Evolutionary conservation across 2,113 vertebrate species (phyloP).

Genomic region (Passer montanus): DNA sequence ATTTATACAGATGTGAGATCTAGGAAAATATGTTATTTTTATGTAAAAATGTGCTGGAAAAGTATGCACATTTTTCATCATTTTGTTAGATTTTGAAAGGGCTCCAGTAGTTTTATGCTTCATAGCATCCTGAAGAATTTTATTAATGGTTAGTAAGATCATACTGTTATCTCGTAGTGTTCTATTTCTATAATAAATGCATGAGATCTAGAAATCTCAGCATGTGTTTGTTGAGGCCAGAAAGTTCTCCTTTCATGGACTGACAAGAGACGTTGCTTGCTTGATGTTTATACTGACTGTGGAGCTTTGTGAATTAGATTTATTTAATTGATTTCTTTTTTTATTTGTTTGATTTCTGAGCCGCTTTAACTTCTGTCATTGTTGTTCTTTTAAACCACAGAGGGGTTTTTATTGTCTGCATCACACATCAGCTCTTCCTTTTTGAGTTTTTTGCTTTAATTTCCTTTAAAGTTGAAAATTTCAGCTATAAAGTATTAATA

Average conservation of each 20-base stretch:
- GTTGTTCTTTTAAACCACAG: not conserved
- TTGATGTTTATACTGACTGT: slow-evolving; percentile 27
- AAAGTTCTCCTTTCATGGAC: slow-evolving; percentile 42
- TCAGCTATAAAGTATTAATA: not conserved
- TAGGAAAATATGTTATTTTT: not conserved
- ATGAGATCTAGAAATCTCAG: slow-evolving; percentile 44
- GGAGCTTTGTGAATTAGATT: not conserved
- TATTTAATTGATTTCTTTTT: slow-evolving; percentile 16
- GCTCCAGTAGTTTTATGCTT: not conserved
- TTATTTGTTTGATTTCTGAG: not conserved
- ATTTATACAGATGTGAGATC: not conserved
- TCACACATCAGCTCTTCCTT: not conserved
- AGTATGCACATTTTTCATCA: not conserved
- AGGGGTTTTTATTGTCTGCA: not conserved
- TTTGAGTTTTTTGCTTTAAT: not conserved
- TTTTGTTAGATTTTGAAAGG: not conserved
- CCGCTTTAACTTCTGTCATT: not conserved
- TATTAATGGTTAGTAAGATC: slow-evolving; percentile 12
- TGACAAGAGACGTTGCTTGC: not conserved
- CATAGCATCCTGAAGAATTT: not conserved
- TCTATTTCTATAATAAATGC: slow-evolving; percentile 28
- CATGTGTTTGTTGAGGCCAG: slow-evolving; percentile 2
- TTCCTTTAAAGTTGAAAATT: not conserved
- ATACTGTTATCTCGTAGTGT: slow-evolving; percentile 8
- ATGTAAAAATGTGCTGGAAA: not conserved